A percentile compares a stretch with the other conserved stretches of the same genome.
These are phyloP conservation scores for Botia almorhae DNA, from an alignment of 2,797 vertebrate genomes.

Conservation along the genomic window DNA sequence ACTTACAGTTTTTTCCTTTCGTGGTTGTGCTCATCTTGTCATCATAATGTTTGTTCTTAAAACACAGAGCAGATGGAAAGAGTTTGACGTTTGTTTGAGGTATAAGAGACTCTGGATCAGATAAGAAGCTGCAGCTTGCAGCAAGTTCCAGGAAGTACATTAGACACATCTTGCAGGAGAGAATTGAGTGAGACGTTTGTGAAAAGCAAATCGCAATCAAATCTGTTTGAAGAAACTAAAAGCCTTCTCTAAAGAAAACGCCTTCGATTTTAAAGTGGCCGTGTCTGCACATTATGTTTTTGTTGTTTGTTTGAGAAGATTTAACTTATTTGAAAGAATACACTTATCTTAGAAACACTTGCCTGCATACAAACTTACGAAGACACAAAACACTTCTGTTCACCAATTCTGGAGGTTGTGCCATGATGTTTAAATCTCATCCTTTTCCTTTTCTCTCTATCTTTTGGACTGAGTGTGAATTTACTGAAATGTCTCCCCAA, in stretches of 20 bases:
- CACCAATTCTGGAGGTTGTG: conserved; percentile 32
- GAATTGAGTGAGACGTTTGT: neutral
- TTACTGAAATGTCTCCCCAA: conserved; percentile 69
- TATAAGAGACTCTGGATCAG: conserved; percentile 18
- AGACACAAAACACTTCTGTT: neutral
- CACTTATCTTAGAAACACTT: neutral
- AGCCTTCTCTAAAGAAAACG: neutral
- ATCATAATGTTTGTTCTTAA: conserved; percentile 9
- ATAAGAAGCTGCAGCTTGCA: neutral
- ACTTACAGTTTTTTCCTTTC: conserved; percentile 21
- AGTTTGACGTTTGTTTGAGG: conserved; percentile 2
- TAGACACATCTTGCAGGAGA: neutral
- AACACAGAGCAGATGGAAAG: neutral
- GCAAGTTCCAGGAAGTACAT: conserved; percentile 9
- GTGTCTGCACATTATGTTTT: neutral
- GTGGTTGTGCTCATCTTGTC: conserved; percentile 21
- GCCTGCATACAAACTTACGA: neutral
- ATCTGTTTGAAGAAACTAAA: conserved; percentile 1
- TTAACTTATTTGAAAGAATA: neutral
- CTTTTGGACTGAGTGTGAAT: conserved; percentile 42
- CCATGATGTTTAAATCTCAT: conserved; percentile 38
- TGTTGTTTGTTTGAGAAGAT: neutral
- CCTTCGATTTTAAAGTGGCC: neutral
- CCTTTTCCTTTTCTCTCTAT: conserved; percentile 22
- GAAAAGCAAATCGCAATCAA: neutral